Evolutionary conservation across 2,888 invertebrate species (phyloP), one percentile per base, ranked within the genome.

Genomic region (Eulithis testata): DNA sequence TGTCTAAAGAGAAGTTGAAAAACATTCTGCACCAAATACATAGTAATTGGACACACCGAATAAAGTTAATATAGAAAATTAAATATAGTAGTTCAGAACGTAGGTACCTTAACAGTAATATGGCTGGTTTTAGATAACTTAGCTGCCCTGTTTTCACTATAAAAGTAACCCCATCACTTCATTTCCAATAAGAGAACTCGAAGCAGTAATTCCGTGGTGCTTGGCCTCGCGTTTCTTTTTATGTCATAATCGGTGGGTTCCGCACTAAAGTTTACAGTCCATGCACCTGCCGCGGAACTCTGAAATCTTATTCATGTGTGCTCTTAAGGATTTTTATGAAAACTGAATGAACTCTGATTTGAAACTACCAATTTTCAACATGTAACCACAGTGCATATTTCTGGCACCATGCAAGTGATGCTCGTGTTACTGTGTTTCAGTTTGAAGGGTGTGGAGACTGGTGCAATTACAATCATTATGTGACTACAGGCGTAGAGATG

Each of bases 201-300:
- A 27, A 44, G 7, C 50, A 62, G 50, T 43, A 55, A 50, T 51
- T 12, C 40, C 36, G 55, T 36, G 50, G 47, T 11, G 40, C n/a
- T 52, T 11, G 52, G 57, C 40, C 12, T 37, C 8, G 60, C 65
- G 49, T 60, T 40, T 44, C 50, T 66, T 65, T 72, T 74, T 72
- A 74, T 72, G 71, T 73, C 73, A 73, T 74, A 73, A 74, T 74
- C 71, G 71, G 44, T 43, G 68, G 70, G 65, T 65, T 56, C 68
- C 66, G 67, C 50, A 68, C 63, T 70, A 73, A 74, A 72, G 65
- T 74, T 72, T 71, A 73, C 60, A 60, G 62, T 60, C 56, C 12
- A 37, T 47, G 31, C 74, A 74, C 74, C 73, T 74, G 74, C 54
- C 62, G 63, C 64, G 63, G 68, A 62, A 65, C 71, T 66, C 71